phyloP scores from a whole-genome alignment of 2,797 vertebrate genomes.

The Lemur catta region DNA sequence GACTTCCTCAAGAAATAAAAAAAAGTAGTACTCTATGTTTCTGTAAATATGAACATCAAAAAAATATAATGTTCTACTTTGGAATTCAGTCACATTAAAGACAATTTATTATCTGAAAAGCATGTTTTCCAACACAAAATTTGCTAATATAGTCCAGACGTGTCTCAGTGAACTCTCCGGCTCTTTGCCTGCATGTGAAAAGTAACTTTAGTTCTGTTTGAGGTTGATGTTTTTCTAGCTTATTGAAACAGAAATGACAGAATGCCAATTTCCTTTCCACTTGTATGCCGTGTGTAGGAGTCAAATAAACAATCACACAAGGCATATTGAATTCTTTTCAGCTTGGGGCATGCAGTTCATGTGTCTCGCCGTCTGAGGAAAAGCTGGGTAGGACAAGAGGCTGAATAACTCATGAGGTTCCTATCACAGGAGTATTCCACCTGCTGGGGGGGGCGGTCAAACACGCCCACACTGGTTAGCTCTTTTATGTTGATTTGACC shows the following conservation, averaged over 20 bases:
- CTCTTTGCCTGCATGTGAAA: slow-evolving; percentile 41
- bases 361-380: background rate
- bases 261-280: slow-evolving; percentile 69
- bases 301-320: slow-evolving; percentile 42
- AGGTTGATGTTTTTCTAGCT: slow-evolving; percentile 13
- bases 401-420: background rate
- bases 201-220: slow-evolving; percentile 16
- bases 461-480: rapidly evolving
- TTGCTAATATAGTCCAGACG: slow-evolving; percentile 67
- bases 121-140: slow-evolving; percentile 67
- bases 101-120: slow-evolving; percentile 61
- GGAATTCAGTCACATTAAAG: slow-evolving; percentile 22
- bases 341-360: background rate
- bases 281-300: slow-evolving; percentile 31
- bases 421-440: rapidly evolving
- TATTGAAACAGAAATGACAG: slow-evolving; percentile 75
- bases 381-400: background rate
- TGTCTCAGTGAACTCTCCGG: slow-evolving; percentile 49
- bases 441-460: background rate
- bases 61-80: background rate
- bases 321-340: slow-evolving; percentile 32
- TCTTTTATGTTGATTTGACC: background rate
- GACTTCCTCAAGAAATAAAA: background rate
- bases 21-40: background rate
- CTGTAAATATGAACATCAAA: background rate